A percentile compares a stretch with the other conserved stretches of the same genome.
phyloP scores from a whole-genome alignment of 2,888 invertebrate species.

The Agelastica alni region DNA sequence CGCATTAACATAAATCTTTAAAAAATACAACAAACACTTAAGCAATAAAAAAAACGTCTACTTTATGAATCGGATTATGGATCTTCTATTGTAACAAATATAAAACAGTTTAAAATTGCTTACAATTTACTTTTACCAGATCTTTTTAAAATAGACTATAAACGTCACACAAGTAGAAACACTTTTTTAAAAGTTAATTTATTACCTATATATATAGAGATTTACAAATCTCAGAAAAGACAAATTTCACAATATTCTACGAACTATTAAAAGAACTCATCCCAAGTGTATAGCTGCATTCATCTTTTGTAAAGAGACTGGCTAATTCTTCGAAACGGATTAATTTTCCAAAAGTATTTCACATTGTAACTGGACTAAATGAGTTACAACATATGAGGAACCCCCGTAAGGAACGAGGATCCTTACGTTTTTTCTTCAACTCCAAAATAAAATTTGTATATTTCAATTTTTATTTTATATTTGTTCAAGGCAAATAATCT shows the following conservation, averaged over 20 bases:
- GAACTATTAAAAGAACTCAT: slow-evolving; percentile 16
- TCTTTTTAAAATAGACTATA: slow-evolving; percentile 9
- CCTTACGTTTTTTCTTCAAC: no score
- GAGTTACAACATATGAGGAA: no score
- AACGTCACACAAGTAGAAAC: slow-evolving; percentile 10
- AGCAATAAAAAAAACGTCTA: no score
- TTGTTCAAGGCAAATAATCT: no score
- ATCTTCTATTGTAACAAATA: neutral
- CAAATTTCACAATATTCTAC: slow-evolving; percentile 14
- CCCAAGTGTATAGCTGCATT: slow-evolving; percentile 3
- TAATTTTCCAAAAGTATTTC: no score
- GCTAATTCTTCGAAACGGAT: neutral
- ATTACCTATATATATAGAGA: slow-evolving; percentile 10
- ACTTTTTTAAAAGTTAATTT: slow-evolving; percentile 17
- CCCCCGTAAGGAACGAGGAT: no score
- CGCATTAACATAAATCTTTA: no score
- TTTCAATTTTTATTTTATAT: no score
- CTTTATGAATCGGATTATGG: no score
- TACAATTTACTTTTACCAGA: slow-evolving; percentile 8
- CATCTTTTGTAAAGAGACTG: slow-evolving; percentile 1
- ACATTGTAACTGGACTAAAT: no score
- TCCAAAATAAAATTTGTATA: no score
- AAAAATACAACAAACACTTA: no score
- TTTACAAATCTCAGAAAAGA: slow-evolving; percentile 11
- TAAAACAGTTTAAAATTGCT: neutral